A percentile compares a stretch with the other conserved stretches of the same genome.
These are phyloP conservation scores for Zaprionus ornatus DNA, from an alignment of 1,140 invertebrate genomes.

Conservation along the genomic window DNA sequence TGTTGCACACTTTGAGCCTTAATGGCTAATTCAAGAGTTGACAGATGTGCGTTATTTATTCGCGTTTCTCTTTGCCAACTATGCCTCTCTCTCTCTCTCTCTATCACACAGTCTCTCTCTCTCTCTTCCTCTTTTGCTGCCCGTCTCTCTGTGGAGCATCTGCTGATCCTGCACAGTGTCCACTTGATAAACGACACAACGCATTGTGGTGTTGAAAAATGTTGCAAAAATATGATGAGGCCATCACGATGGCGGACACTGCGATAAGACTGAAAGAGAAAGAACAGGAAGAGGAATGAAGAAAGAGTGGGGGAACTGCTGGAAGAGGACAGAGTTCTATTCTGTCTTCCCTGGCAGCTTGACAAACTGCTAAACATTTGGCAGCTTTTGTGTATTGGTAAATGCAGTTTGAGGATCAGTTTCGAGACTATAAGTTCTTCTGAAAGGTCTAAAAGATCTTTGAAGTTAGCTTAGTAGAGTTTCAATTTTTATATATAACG, in stretches of 20 bases:
- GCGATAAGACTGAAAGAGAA: neutral
- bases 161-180: conserved; percentile 47
- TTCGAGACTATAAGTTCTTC: neutral
- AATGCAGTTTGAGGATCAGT: neutral
- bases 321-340: neutral
- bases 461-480: neutral
- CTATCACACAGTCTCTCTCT: neutral
- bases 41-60: conserved; percentile 84
- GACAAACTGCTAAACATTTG: neutral
- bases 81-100: conserved; percentile 18
- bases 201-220: conserved; percentile 79
- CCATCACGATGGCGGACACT: conserved; percentile 67
- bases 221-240: conserved; percentile 75
- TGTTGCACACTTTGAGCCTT: conserved; percentile 83
- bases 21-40: conserved; percentile 84
- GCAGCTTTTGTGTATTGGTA: neutral
- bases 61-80: conserved; percentile 57
- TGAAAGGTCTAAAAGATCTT: neutral
- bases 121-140: conserved; percentile 8
- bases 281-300: neutral
- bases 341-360: conserved; percentile 9
- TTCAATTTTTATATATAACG: neutral
- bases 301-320: neutral
- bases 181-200: conserved; percentile 68
- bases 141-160: conserved; percentile 10